Percentiles rank a stretch among this genome's conserved stretches.
Conservation (phyloP, 2,797 vertebrate genomes). For the Potorous gilbertii region DNA sequence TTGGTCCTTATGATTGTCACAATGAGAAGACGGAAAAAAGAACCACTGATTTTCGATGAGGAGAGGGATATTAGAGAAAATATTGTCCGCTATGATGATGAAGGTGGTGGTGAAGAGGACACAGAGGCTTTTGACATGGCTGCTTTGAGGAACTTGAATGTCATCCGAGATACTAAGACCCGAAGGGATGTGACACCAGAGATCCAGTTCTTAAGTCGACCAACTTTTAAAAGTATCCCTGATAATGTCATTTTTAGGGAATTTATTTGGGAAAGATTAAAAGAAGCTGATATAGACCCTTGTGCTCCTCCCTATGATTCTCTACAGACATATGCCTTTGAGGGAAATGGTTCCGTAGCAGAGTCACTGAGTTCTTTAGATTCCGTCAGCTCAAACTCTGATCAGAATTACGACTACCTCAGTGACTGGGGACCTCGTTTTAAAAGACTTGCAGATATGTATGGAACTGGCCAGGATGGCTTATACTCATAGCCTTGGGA, state of each 20-base stretch:
- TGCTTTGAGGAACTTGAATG: slow-evolving; percentile 93
- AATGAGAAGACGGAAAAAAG: slow-evolving; percentile 93
- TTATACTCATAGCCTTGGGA: slow-evolving; percentile 92
- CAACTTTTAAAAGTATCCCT: slow-evolving; percentile 91
- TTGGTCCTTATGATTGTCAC: slow-evolving; percentile 94
- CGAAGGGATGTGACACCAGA: slow-evolving; percentile 95
- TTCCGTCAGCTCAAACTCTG: slow-evolving; percentile 95
- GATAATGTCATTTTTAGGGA: slow-evolving; percentile 96
- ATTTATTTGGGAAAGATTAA: slow-evolving; percentile 97
- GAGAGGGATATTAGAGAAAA: slow-evolving; percentile 96
- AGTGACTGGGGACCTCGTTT: slow-evolving; percentile 98
- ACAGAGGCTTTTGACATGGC: slow-evolving; percentile 98
- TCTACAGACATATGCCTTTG: slow-evolving; percentile 96
- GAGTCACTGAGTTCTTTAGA: slow-evolving; percentile 97
- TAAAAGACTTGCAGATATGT: slow-evolving; percentile 96
- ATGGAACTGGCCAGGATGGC: slow-evolving; percentile 89
- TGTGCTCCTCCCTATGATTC: slow-evolving; percentile 96
- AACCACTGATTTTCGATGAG: slow-evolving; percentile 95
- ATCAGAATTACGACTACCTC: slow-evolving; percentile 98
- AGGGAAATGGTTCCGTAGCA: slow-evolving; percentile 94
- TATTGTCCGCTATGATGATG: slow-evolving; percentile 96
- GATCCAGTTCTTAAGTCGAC: slow-evolving; percentile 92
- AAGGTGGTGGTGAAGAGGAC: slow-evolving; percentile 97
- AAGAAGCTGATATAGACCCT: slow-evolving; percentile 94
- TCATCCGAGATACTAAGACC: slow-evolving; percentile 90